Percentiles rank a stretch among this genome's conserved stretches.
These are phyloP conservation scores for Melanargia galathea DNA, from an alignment of 2,888 invertebrate species.

Conservation along the genomic window DNA sequence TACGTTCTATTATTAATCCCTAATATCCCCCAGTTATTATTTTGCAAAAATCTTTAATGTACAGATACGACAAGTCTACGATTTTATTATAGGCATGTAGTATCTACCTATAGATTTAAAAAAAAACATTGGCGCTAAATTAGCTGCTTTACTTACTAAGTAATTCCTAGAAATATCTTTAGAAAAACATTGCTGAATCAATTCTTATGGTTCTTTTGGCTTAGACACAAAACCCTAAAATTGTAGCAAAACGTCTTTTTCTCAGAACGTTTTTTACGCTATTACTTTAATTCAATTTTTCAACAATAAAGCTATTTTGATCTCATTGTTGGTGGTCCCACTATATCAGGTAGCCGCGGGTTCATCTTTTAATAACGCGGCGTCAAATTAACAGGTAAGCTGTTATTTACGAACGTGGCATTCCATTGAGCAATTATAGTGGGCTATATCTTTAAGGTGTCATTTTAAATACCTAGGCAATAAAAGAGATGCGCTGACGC, in stretches of 20 bases:
- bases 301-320: slow-evolving; percentile 65
- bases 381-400: slow-evolving; percentile 26
- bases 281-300: slow-evolving; percentile 73
- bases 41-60: no score
- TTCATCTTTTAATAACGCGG: slow-evolving; percentile 18
- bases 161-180: no score
- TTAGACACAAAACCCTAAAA: slow-evolving; percentile 29
- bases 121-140: no score
- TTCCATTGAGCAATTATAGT: background rate
- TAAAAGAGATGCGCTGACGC: background rate
- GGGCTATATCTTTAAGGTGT: background rate
- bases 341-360: slow-evolving; percentile 41
- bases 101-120: no score
- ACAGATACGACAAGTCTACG: no score
- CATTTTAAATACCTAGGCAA: background rate
- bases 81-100: no score
- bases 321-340: slow-evolving; percentile 59
- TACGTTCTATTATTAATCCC: no score
- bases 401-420: background rate
- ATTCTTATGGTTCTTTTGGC: background rate
- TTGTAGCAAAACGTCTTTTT: slow-evolving; percentile 27
- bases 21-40: no score
- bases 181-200: background rate
- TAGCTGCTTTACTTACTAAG: no score
- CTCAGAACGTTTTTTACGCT: slow-evolving; percentile 38